These are phyloP conservation scores for Phrynocephalus guinanensis DNA, from an alignment of 2,797 vertebrate genomes.

Conservation along the genomic window DNA sequence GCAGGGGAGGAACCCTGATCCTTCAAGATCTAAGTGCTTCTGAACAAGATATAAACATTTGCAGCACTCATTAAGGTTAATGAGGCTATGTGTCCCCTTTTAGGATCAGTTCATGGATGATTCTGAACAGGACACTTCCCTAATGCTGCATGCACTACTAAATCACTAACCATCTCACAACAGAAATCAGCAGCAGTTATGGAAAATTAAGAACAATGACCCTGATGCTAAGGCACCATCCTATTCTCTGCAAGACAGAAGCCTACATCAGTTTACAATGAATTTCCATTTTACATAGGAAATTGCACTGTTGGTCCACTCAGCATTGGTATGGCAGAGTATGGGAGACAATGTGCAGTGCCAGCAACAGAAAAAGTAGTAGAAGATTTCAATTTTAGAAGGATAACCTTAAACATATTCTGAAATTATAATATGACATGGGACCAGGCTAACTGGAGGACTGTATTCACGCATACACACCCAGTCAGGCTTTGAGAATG, in stretches of 20 bases:
- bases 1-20: slow-evolving; percentile 14
- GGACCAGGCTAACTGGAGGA: no score
- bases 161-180: slow-evolving; percentile 41
- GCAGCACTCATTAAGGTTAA: slow-evolving; percentile 15
- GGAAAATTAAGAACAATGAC: slow-evolving; percentile 25
- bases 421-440: not conserved
- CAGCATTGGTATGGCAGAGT: not conserved
- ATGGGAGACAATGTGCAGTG: not conserved
- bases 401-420: not conserved
- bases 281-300: not conserved
- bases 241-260: not conserved
- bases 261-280: not conserved
- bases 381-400: not conserved
- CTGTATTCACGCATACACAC: no score
- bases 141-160: not conserved
- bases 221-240: not conserved
- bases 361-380: not conserved
- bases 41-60: slow-evolving; percentile 7
- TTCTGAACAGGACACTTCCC: slow-evolving; percentile 3
- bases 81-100: not conserved
- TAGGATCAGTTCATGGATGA: not conserved
- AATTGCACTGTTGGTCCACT: not conserved
- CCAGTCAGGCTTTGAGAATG: no score
- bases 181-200: not conserved
- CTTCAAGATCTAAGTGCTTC: slow-evolving; percentile 23